Evolutionary conservation across 2,888 invertebrate genomes (phyloP).

Genomic region (Nomada fucata): DNA sequence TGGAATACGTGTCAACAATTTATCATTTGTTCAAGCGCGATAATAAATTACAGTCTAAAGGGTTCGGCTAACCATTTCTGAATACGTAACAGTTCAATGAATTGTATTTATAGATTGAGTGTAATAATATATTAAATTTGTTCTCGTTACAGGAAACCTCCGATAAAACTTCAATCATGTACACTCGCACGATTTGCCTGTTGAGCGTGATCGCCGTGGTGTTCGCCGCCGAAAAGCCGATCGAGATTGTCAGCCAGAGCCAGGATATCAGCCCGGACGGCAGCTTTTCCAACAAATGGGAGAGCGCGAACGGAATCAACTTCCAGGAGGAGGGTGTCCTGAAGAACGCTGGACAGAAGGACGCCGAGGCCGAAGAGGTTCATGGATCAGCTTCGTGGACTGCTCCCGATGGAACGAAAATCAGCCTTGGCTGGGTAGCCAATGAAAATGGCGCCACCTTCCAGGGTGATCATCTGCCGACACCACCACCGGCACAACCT

Average conservation of each 20-base stretch:
- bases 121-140: no score
- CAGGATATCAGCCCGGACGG: constrained; percentile 77
- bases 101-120: background rate
- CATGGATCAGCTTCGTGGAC: constrained; percentile 82
- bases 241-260: constrained; percentile 74
- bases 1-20: no score
- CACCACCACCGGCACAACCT: constrained; percentile 80
- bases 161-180: constrained; percentile 28
- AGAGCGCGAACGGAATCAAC: constrained; percentile 83
- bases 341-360: constrained; percentile 79
- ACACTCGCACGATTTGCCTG: constrained; percentile 41
- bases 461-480: constrained; percentile 83
- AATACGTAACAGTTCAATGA: background rate
- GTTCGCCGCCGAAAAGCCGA: constrained; percentile 60
- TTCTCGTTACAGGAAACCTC: background rate
- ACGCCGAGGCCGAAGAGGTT: constrained; percentile 78
- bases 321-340: constrained; percentile 82
- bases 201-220: constrained; percentile 42
- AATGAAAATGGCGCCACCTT: constrained; percentile 83
- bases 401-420: constrained; percentile 81
- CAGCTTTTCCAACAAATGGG: constrained; percentile 72
- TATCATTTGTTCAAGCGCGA: no score
- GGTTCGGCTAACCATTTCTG: background rate
- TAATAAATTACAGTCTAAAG: no score
- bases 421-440: constrained; percentile 82